A percentile compares a stretch with the other conserved stretches of the same genome.
phyloP scores from a whole-genome alignment of 2,797 vertebrate species.

The Paratrypauchen microcephalus region DNA sequence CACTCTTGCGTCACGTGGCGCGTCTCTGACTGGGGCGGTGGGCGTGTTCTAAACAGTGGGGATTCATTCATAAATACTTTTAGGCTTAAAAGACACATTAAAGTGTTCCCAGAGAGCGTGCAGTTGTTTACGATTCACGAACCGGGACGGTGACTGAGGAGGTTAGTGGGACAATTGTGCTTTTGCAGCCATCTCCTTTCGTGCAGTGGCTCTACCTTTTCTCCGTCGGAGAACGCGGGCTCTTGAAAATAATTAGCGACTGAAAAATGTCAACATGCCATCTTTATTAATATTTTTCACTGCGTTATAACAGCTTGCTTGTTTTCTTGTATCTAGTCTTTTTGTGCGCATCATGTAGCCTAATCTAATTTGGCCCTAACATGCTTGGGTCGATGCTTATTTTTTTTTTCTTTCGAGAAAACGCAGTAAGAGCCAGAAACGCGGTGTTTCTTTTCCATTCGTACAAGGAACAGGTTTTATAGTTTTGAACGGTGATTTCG shows the following conservation, averaged over 20 bases:
- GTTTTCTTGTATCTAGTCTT: neutral
- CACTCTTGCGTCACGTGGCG: slow-evolving; percentile 71
- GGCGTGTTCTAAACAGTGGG: slow-evolving; percentile 76
- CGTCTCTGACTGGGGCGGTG: slow-evolving; percentile 68
- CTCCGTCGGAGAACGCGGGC: slow-evolving; percentile 25
- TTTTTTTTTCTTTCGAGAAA: neutral
- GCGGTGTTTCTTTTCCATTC: slow-evolving; percentile 4
- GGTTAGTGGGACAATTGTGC: slow-evolving; percentile 69
- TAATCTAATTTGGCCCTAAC: neutral
- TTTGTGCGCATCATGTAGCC: neutral
- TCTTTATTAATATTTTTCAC: slow-evolving; percentile 9
- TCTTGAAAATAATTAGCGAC: slow-evolving; percentile 33
- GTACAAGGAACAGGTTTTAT: slow-evolving; percentile 5
- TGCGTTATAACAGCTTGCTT: neutral
- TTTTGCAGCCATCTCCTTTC: slow-evolving; percentile 31
- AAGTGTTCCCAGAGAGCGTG: slow-evolving; percentile 64
- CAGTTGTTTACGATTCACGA: slow-evolving; percentile 58
- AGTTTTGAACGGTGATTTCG: neutral
- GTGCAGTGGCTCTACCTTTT: slow-evolving; percentile 26
- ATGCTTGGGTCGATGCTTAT: slow-evolving; percentile 20
- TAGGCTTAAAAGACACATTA: slow-evolving; percentile 74
- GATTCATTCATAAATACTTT: slow-evolving; percentile 92
- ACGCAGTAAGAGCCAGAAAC: slow-evolving; percentile 7
- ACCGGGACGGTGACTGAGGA: slow-evolving; percentile 60
- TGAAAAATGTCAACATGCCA: slow-evolving; percentile 23